Evolutionary conservation across 2,888 invertebrate species (phyloP), one percentile per base, ranked within the genome.

Genomic region (Phyllotreta cruciferae): DNA sequence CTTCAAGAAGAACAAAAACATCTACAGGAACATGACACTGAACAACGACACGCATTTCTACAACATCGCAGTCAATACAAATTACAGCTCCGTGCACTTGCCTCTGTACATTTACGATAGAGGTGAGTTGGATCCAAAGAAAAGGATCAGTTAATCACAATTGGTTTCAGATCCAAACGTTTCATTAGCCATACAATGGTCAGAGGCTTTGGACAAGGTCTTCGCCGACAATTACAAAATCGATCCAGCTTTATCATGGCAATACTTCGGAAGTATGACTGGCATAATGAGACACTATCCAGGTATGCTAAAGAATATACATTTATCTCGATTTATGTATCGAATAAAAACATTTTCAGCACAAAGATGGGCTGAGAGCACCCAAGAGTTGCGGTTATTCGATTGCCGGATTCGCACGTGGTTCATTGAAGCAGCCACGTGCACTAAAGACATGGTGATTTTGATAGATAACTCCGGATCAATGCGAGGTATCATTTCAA

Each of bases 351-450:
- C n/a, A 14, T 47, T 69, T 67, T 64, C 63, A 75, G 76, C 74
- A 13, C 73, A 74, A 70, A 70, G 65, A 42, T 76, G 76, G 76
- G 80, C 83, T 47, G 53, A 38, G n/a, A 56, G 35, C 6, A 64
- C 44, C 36, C 72, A 70, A 53, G 83, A 84, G 67, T 56, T 66
- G 9, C 39, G 52, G n/a, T 76, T 91, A 1, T 98, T 94, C 80
- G 98, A 99, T 80, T 97, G 96, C 75, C 87, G 98, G 57, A 90
- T 93, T 47, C 86, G 92, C 62, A 93, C 94, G 44, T 98, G 97
- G 97, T 99, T 96, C 79, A 96, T 98, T 69, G 94, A 97, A 83
- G 98, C 98, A 0, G 96, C 98, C 0, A 96, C 98, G 0, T 96
- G 96, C 75, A 96, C 98, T 6, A 99, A 99, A 82, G 98, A 98